A percentile compares a stretch with the other conserved stretches of the same genome.
These are phyloP conservation scores for Puffinus mauretanicus DNA, from an alignment of 2,113 vertebrate species.

Conservation along the genomic window DNA sequence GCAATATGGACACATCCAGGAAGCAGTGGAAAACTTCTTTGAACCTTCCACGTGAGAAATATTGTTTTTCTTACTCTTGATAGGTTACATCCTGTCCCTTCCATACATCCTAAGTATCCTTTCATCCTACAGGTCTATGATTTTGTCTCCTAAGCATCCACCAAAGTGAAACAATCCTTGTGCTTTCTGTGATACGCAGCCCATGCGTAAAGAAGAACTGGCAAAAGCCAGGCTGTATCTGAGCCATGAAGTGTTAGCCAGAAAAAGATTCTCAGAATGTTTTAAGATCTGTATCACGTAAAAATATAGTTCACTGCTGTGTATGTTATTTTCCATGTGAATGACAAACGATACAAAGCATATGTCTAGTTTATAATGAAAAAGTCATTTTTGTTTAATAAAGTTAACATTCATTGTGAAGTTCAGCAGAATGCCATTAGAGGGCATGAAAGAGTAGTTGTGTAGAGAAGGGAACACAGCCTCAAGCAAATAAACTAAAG, in stretches of 20 bases:
- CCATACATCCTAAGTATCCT: neutral
- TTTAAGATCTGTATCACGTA: neutral
- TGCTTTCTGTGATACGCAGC: neutral
- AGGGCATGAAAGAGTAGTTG: conserved; percentile 84
- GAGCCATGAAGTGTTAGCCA: neutral
- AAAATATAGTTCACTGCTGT: neutral
- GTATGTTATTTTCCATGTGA: neutral
- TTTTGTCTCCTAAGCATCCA: neutral
- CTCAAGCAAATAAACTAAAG: neutral
- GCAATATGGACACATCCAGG: neutral
- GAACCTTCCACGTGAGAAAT: neutral
- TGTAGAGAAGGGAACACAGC: neutral
- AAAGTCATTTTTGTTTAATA: neutral
- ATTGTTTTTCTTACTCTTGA: neutral
- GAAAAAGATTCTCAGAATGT: neutral
- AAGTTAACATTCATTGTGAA: neutral
- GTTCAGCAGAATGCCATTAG: conserved; percentile 79
- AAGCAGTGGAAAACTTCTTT: neutral
- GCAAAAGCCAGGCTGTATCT: neutral
- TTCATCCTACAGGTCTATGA: neutral
- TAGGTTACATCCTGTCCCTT: neutral
- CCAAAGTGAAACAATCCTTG: neutral
- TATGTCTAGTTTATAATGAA: neutral
- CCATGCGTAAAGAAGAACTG: neutral
- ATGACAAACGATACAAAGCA: neutral